phyloP scores from a whole-genome alignment of 2,888 invertebrate species.

The Panopea generosa region DNA sequence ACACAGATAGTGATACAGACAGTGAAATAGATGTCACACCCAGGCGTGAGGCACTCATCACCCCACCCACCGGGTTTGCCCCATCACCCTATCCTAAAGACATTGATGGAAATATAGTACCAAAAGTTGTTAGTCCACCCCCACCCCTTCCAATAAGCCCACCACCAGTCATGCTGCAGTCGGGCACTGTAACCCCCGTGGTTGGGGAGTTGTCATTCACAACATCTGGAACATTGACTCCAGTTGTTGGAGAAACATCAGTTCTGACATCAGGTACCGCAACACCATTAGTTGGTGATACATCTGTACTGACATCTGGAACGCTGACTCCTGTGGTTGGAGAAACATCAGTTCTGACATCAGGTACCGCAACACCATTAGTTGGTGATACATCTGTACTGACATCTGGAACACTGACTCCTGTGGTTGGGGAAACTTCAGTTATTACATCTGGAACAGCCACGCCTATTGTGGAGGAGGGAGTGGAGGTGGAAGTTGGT shows the following conservation, averaged over 20 bases:
- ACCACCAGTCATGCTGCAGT: constrained; percentile 50
- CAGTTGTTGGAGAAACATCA: no score
- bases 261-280: no score
- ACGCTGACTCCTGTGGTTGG: no score
- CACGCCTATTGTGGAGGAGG: neutral
- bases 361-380: no score
- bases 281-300: no score
- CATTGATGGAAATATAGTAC: constrained; percentile 37
- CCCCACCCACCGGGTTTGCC: constrained; percentile 65
- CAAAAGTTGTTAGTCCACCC: constrained; percentile 53
- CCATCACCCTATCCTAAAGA: constrained; percentile 52
- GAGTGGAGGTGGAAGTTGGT: constrained; percentile 46
- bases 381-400: no score
- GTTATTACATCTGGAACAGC: no score
- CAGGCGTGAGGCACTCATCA: constrained; percentile 53
- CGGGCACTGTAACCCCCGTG: neutral
- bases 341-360: no score
- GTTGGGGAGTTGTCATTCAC: neutral
- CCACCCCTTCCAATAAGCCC: constrained; percentile 68
- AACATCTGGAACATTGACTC: no score
- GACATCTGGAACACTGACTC: no score
- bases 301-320: no score
- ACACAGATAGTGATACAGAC: constrained; percentile 44
- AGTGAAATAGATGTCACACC: constrained; percentile 52
- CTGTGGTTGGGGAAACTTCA: no score